These are phyloP conservation scores for Caenorhabditis elegans DNA, from an alignment of 1,140 invertebrate species.

Conservation along the genomic window DNA sequence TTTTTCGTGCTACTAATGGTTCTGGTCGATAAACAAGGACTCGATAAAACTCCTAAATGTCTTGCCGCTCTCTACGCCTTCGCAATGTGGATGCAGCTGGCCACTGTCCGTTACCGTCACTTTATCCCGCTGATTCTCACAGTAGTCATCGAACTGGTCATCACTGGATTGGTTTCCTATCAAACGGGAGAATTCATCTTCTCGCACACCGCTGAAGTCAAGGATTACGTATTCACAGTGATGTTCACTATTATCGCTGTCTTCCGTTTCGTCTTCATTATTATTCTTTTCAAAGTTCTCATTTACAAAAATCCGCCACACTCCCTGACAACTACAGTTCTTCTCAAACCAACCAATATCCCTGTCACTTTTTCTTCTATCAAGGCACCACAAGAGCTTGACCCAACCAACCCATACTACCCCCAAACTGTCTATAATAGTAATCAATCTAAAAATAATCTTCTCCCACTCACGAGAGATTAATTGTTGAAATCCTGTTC, in stretches of 20 bases:
- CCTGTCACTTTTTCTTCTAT: constrained; percentile 1
- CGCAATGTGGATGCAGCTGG: constrained; percentile 12
- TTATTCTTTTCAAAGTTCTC: neutral
- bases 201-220: neutral
- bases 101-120: neutral
- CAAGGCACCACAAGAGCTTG: neutral
- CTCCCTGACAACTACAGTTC: neutral
- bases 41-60: neutral
- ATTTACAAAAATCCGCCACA: neutral
- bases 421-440: constrained; percentile 1
- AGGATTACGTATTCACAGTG: neutral
- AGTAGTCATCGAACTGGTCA: neutral
- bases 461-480: neutral
- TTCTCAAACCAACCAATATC: constrained; percentile 1
- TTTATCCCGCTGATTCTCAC: neutral
- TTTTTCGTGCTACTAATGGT: neutral
- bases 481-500: neutral
- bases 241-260: neutral
- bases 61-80: neutral
- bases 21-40: neutral
- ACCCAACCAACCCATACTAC: constrained; percentile 19
- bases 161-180: neutral
- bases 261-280: neutral
- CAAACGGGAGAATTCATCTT: too few relatives aligned
- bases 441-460: neutral